Evolutionary conservation across 64 coral and sea anemone species (phyloP).

Genomic region (Pachyseris speciosa): DNA sequence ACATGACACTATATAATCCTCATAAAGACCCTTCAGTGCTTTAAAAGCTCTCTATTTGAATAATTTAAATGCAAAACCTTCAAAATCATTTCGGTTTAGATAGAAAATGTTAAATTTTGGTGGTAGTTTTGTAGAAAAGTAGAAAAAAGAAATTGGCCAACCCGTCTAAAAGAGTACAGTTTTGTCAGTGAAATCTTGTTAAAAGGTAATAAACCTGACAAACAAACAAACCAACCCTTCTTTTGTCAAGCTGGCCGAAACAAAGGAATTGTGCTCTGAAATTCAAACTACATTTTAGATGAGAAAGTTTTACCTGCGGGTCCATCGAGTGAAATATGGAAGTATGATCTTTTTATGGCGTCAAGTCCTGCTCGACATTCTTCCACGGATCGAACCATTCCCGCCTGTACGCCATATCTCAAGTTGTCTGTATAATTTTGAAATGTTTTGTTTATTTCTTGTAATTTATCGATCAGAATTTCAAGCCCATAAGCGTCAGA

Average conservation of each 20-base stretch:
- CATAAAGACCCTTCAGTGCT: not conserved
- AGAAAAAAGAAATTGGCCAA: not conserved
- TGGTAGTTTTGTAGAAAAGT: not conserved
- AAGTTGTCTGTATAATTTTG: constrained; percentile 64
- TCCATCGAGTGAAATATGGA: constrained; percentile 50
- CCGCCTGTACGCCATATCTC: constrained; percentile 68
- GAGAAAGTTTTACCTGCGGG: constrained; percentile 11
- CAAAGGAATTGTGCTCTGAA: not conserved
- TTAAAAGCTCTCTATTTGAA: not conserved
- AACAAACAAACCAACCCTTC: not conserved
- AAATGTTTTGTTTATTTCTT: constrained; percentile 63
- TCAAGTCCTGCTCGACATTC: constrained; percentile 76
- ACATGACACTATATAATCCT: constrained; percentile 27
- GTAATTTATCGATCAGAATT: constrained; percentile 42
- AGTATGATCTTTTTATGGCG: constrained; percentile 52
- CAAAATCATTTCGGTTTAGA: not conserved
- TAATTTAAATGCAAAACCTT: not conserved
- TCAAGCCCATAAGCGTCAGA: constrained; percentile 38
- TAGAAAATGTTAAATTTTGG: not conserved
- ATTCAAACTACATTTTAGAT: not conserved
- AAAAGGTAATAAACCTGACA: not conserved
- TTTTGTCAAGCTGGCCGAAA: not conserved
- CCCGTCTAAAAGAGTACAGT: not conserved
- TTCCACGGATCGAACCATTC: constrained; percentile 78
- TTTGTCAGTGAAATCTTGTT: not conserved